These are phyloP conservation scores for Lycocerus yunnanus DNA, from an alignment of 2,888 invertebrate genomes.

Conservation along the genomic window DNA sequence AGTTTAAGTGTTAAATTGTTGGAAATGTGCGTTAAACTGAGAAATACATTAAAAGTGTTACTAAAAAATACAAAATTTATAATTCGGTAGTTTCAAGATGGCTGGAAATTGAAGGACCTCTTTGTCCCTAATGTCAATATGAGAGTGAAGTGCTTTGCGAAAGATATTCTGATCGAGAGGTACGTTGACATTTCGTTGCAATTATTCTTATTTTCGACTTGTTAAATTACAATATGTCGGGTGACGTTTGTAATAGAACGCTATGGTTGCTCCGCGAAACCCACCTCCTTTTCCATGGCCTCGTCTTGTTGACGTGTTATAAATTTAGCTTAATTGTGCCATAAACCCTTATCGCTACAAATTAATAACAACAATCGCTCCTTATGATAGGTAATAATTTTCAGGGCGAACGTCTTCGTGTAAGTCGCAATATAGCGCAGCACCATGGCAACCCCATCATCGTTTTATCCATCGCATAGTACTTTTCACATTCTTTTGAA, in stretches of 20 bases:
- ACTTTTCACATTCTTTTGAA: not conserved
- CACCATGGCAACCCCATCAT: constrained; percentile 25
- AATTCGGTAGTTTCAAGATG: constrained; percentile 61
- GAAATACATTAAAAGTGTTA: constrained; percentile 39
- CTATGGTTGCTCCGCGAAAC: constrained; percentile 29
- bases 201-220: not conserved
- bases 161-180: constrained; percentile 68
- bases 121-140: constrained; percentile 72
- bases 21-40: constrained; percentile 33
- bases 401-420: not conserved
- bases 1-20: constrained; percentile 37
- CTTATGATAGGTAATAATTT: not conserved
- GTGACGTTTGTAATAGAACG: constrained; percentile 43
- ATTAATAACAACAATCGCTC: constrained; percentile 7
- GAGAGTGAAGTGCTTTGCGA: constrained; percentile 69
- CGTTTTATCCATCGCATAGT: too few relatives aligned
- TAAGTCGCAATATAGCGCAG: not conserved
- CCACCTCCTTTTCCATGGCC: constrained; percentile 45
- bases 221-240: constrained; percentile 16
- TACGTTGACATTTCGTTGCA: constrained; percentile 45
- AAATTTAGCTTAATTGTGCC: constrained; percentile 35
- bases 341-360: constrained; percentile 22
- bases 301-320: constrained; percentile 43
- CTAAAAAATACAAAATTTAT: constrained; percentile 44
- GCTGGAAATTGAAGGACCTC: constrained; percentile 73